Conservation (phyloP, 2,113 vertebrate genomes). For the Zosterops japonicus region DNA sequence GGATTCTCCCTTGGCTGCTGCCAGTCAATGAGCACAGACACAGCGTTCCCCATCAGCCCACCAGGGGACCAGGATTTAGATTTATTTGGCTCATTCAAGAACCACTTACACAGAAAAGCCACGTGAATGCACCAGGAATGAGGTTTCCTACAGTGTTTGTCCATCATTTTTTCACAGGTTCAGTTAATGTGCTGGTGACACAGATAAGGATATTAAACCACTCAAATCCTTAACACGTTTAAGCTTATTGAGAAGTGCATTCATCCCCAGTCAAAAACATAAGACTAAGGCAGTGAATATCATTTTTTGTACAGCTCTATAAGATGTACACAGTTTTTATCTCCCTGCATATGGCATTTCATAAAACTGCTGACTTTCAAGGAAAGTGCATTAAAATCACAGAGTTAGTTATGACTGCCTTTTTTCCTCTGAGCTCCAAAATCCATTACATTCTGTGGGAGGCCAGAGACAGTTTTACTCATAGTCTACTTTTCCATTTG, state of each 20-base stretch:
- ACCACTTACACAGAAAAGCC: not conserved
- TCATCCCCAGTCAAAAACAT: not conserved
- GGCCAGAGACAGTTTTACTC: slow-evolving; percentile 33
- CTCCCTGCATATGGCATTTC: not conserved
- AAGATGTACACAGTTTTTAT: not conserved
- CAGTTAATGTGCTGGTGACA: not conserved
- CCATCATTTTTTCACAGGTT: not conserved
- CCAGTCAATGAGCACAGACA: not conserved
- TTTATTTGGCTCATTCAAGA: not conserved
- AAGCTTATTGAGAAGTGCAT: not conserved
- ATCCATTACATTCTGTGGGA: not conserved
- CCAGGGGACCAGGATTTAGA: not conserved
- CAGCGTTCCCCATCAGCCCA: fast-evolving
- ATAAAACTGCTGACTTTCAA: slow-evolving; percentile 34
- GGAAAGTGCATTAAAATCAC: slow-evolving; percentile 10
- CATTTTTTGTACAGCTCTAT: not conserved
- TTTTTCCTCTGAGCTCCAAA: not conserved
- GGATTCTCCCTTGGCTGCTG: not conserved
- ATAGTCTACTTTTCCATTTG: slow-evolving; percentile 3
- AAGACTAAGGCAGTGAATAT: not conserved
- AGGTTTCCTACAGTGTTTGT: not conserved
- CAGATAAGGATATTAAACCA: not conserved
- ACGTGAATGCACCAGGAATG: not conserved
- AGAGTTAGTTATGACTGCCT: not conserved
- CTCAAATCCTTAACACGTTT: not conserved